A percentile compares a stretch with the other conserved stretches of the same genome.
Evolutionary conservation across 1,140 invertebrate species (phyloP).

Genomic region (Drosophila sulfurigaster): DNA sequence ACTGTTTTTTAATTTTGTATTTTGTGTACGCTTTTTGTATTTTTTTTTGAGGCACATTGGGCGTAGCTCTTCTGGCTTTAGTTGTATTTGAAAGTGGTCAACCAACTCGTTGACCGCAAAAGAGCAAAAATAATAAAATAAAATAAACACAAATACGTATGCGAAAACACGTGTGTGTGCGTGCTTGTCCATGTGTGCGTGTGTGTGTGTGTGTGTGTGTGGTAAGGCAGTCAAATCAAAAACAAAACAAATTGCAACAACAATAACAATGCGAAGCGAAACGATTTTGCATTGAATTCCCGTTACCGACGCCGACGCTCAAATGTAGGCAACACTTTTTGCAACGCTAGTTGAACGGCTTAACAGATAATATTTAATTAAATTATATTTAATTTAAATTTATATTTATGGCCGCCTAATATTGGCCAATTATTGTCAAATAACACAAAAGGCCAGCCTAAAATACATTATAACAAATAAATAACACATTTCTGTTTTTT

Average conservation of each 20-base stretch:
- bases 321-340: conserved; percentile 76
- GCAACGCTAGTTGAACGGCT: conserved; percentile 50
- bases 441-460: not conserved
- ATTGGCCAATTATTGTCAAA: conserved; percentile 53
- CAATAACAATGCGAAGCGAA: conserved; percentile 36
- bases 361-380: conserved; percentile 65
- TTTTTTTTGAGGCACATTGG: conserved; percentile 20
- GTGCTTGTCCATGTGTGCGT: not conserved
- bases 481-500: too few species aligned
- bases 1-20: conserved; percentile 6
- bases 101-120: conserved; percentile 81
- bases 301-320: conserved; percentile 43
- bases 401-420: conserved; percentile 38
- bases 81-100: conserved; percentile 81
- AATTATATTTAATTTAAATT: conserved; percentile 56
- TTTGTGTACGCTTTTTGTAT: too few species aligned
- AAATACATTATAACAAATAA: too few species aligned
- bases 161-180: conserved; percentile 9
- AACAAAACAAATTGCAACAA: conserved; percentile 73
- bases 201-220: not conserved
- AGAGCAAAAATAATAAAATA: conserved; percentile 82
- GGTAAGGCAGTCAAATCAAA: conserved; percentile 72
- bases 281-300: conserved; percentile 18
- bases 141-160: conserved; percentile 74
- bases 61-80: conserved; percentile 43